Evolutionary conservation across 2,888 invertebrate species (phyloP).

Genomic region (Actias luna): DNA sequence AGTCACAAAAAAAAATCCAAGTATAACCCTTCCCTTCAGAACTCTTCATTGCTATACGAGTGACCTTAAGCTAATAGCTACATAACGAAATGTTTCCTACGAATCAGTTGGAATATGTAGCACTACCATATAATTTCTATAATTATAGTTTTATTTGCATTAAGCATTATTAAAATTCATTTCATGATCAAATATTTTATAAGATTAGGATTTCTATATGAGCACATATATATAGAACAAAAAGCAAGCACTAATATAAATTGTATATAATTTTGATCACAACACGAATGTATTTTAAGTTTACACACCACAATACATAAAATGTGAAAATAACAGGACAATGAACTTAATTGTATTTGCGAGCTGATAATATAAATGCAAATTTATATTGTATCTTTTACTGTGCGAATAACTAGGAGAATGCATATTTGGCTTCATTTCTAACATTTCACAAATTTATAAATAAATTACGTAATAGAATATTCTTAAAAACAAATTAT

Average conservation of each 20-base stretch:
- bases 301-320: background rate
- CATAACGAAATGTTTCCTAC: no score
- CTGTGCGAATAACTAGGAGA: background rate
- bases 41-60: no score
- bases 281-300: background rate
- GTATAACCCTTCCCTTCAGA: no score
- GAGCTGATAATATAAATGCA: background rate
- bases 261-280: background rate
- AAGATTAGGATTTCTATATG: background rate
- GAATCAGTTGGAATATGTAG: no score
- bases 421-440: background rate
- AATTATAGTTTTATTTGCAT: no score
- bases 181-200: background rate
- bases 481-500: slow-evolving; percentile 48
- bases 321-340: background rate
- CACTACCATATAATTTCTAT: no score
- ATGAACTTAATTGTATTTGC: background rate
- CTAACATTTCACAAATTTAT: slow-evolving; percentile 19
- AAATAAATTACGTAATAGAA: slow-evolving; percentile 35
- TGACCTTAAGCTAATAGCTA: no score
- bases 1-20: no score
- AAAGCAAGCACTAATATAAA: background rate
- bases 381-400: background rate
- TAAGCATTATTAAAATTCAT: background rate
- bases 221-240: background rate